Evolutionary conservation across 1,140 invertebrate genomes (phyloP), one percentile per base, ranked within the genome.

Genomic region (Dendrolimus punctatus): DNA sequence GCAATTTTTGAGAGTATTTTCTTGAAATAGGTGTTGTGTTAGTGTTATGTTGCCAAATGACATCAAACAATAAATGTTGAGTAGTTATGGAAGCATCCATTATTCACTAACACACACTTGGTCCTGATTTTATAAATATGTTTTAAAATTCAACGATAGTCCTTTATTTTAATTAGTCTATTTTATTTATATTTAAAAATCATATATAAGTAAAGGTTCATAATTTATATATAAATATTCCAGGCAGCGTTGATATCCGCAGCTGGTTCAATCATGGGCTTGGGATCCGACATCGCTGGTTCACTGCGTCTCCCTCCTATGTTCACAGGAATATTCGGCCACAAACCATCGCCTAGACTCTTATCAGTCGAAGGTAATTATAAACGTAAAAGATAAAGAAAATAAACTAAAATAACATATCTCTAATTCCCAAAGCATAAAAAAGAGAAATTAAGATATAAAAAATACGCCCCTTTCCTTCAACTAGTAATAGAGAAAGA

Each of bases 321-420:
- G 88, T 96, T 95, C 71, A 95, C 92, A 71, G 96, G 96, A 8
- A 89, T 97, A 46, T 96, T 93, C 77, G 95, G 95, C 8, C 93
- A 97, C 66, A 95, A 95, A 74, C 92, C 93, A 2, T 90, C 92
- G 2, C 90, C 92, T 10, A 91, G 91, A 74, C 76, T 87, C 0
- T 72, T 90, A 4, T 91, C 90, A 3, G 79, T 88, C 49, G 75
- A 88, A 58, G 90, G 90, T 75, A 68, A 73, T 9, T 6, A 23
- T 8, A 6, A 6, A 49, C 37, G 37, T 55, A 23, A 23, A 23
- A 23, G 8, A 40, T 41, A 41, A 36, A 23, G 5, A 46, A 23
- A 46, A 46, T 46, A 46, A 2, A 6, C 5, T 46, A 23, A 4
- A 46, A 8, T 36, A 8, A 36, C 9, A 8, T 23, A 23, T 23